phyloP scores from a whole-genome alignment of 1,140 invertebrate species.

The Drosophila nikananu region DNA sequence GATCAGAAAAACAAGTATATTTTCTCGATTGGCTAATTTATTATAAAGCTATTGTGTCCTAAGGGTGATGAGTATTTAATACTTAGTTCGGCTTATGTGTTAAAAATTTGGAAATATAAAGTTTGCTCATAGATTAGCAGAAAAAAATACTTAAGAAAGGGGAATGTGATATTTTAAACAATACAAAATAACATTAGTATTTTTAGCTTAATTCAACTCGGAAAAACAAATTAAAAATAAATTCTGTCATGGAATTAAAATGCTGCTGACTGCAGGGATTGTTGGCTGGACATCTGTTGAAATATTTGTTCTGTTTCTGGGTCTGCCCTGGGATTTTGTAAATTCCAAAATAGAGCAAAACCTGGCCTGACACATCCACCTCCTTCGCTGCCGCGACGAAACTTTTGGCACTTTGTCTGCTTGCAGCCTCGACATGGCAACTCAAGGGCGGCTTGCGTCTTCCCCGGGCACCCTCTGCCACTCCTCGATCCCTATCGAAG shows the following conservation, averaged over 20 bases:
- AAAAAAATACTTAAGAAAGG: too few species aligned
- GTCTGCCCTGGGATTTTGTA: slow-evolving; percentile 18
- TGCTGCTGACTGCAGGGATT: not conserved
- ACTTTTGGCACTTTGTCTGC: slow-evolving; percentile 68
- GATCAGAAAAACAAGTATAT: too few species aligned
- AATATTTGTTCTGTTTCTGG: slow-evolving; percentile 19
- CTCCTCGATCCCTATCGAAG: not conserved
- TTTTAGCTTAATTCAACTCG: too few species aligned
- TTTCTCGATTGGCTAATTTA: too few species aligned
- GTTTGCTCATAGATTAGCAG: not conserved
- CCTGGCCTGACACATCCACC: slow-evolving; percentile 25
- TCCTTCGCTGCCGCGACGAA: slow-evolving; percentile 17
- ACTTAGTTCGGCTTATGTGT: too few species aligned
- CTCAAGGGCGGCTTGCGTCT: slow-evolving; percentile 7
- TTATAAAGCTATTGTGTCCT: too few species aligned
- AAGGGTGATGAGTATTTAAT: too few species aligned
- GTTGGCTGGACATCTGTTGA: not conserved
- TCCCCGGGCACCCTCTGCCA: too few species aligned
- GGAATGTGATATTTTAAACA: not conserved
- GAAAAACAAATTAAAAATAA: not conserved
- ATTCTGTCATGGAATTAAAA: not conserved
- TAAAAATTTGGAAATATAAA: not conserved
- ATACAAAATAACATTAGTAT: not conserved
- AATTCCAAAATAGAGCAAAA: slow-evolving; percentile 38
- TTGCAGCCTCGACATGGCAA: slow-evolving; percentile 51